Evolutionary conservation across 2,888 invertebrate genomes (phyloP).

Genomic region (Rugalucina vietnamica): DNA sequence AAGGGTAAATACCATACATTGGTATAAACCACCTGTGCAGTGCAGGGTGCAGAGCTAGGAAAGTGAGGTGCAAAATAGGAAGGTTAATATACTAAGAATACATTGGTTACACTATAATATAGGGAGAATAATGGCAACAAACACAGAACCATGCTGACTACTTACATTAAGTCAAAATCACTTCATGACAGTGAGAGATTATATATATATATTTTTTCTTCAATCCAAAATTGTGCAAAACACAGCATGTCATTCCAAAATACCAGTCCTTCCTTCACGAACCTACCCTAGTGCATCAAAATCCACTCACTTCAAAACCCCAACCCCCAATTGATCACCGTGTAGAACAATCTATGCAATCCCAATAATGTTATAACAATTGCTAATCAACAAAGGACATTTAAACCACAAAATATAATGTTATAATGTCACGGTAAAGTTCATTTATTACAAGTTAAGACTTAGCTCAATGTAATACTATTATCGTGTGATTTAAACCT

Average conservation of each 20-base stretch:
- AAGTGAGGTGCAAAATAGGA: not conserved
- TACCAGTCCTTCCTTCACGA: not conserved
- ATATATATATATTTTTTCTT: not conserved
- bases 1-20: no score
- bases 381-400: not conserved
- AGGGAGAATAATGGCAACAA: not conserved
- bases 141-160: constrained; percentile 44
- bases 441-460: not conserved
- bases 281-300: not conserved
- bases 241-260: not conserved
- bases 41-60: constrained; percentile 6
- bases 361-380: not conserved
- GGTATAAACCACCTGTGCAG: no score
- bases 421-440: not conserved
- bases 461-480: constrained; percentile 13
- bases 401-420: constrained; percentile 2
- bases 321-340: not conserved
- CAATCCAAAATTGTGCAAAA: not conserved
- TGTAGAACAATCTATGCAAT: no score
- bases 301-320: constrained; percentile 3
- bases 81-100: constrained; percentile 14
- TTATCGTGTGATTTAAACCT: constrained; percentile 18
- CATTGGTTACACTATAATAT: constrained; percentile 10
- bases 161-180: constrained; percentile 59
- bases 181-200: constrained; percentile 61